A percentile compares a stretch with the other conserved stretches of the same genome.
These are phyloP conservation scores for Lytechinus variegatus DNA, from an alignment of 35 echinoderm and acorn worm genomes.

Conservation along the genomic window DNA sequence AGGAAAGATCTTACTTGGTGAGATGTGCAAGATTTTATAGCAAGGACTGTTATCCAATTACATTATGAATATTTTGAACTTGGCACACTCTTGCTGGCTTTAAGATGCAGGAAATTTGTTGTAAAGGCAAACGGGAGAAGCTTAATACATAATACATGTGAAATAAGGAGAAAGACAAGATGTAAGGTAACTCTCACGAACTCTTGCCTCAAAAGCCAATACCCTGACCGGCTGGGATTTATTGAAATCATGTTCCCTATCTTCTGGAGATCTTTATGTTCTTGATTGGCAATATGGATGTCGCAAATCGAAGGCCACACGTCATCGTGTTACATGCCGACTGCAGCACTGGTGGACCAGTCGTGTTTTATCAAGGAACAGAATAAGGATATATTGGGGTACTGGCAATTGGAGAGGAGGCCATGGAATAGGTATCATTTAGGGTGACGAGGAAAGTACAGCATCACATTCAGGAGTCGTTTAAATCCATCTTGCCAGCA, in stretches of 20 bases:
- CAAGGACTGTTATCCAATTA: neutral
- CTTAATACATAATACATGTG: neutral
- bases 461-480: neutral
- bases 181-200: neutral
- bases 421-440: neutral
- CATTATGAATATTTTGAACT: neutral
- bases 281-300: slow-evolving; percentile 17
- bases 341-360: neutral
- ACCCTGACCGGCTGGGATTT: neutral
- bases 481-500: neutral
- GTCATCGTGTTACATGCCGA: neutral
- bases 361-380: neutral
- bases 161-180: neutral
- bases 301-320: neutral
- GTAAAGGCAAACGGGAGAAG: neutral
- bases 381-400: neutral
- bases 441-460: slow-evolving; percentile 4
- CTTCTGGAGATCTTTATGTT: neutral
- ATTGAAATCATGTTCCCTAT: neutral
- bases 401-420: neutral
- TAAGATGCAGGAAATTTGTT: neutral
- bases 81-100: neutral
- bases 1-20: neutral
- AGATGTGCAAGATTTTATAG: neutral
- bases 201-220: neutral